Evolutionary conservation across 1,140 invertebrate species (phyloP).

Genomic region (Cherax destructor): DNA sequence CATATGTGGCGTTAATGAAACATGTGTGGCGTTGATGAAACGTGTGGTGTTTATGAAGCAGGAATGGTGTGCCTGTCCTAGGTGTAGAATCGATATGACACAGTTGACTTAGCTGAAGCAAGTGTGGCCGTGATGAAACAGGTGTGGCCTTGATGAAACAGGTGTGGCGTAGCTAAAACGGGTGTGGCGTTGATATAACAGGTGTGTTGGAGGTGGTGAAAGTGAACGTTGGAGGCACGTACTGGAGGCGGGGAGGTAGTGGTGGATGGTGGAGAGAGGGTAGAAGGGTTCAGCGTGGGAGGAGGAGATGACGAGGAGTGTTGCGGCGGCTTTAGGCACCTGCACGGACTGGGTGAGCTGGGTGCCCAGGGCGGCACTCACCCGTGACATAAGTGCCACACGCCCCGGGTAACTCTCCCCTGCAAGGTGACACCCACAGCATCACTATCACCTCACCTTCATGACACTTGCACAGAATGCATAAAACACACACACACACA

Average conservation of each 20-base stretch:
- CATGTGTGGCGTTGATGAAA: not conserved
- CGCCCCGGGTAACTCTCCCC: constrained; percentile 48
- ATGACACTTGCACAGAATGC: not conserved
- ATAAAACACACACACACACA: not conserved
- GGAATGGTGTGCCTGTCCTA: not conserved
- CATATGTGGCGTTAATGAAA: not conserved
- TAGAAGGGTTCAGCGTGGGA: constrained; percentile 46
- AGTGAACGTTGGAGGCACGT: constrained; percentile 17
- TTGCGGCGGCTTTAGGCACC: constrained; percentile 27
- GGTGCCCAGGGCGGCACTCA: constrained; percentile 26
- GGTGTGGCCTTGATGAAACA: not conserved
- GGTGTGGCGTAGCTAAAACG: not conserved
- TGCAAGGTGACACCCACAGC: constrained; percentile 30
- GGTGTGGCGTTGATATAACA: not conserved
- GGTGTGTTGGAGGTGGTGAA: not conserved
- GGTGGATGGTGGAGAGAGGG: constrained; percentile 62
- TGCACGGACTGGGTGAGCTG: constrained; percentile 9
- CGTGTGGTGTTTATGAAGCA: not conserved
- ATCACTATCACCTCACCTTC: not conserved
- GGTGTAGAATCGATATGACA: not conserved
- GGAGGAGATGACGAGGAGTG: constrained; percentile 40
- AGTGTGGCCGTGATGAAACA: not conserved
- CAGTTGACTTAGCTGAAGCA: not conserved
- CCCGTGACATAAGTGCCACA: constrained; percentile 39
- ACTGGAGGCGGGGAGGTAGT: constrained; percentile 48